Evolutionary conservation across 2,797 vertebrate species (phyloP).

Genomic region (Numenius phaeopus): DNA sequence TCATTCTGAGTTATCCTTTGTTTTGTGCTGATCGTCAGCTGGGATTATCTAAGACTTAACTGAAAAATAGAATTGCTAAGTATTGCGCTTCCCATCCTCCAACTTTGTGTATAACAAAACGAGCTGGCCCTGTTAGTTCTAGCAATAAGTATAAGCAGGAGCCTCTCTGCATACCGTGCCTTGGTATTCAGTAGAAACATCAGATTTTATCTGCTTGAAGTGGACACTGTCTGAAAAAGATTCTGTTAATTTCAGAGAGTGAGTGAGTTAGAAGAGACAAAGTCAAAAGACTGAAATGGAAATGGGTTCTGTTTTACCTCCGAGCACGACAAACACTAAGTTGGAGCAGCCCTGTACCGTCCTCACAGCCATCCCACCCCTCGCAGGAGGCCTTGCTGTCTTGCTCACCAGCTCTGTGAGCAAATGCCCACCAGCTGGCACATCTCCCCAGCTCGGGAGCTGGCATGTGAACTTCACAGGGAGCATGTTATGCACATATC

Average conservation of each 20-base stretch:
- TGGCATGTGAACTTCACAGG: not conserved
- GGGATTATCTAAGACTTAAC: not conserved
- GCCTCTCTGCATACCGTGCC: not conserved
- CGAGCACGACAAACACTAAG: not conserved
- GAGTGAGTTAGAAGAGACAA: not conserved
- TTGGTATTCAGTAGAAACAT: not conserved
- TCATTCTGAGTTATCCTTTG: not conserved
- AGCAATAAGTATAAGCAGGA: not conserved
- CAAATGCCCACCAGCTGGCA: not conserved
- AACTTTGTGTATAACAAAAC: not conserved
- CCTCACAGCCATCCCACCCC: not conserved
- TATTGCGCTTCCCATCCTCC: not conserved
- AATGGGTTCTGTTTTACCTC: not conserved
- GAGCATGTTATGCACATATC: not conserved
- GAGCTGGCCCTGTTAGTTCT: not conserved
- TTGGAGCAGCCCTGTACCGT: not conserved
- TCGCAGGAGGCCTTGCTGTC: not conserved
- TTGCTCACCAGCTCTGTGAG: not conserved
- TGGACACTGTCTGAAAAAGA: not conserved
- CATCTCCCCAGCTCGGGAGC: not conserved
- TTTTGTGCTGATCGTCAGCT: not conserved
- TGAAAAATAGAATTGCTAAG: slow-evolving; percentile 16
- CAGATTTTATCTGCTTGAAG: not conserved
- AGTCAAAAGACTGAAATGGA: not conserved
- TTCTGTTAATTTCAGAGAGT: not conserved